These are phyloP conservation scores for Dicaeum eximium DNA, from an alignment of 2,113 vertebrate species.

Conservation along the genomic window DNA sequence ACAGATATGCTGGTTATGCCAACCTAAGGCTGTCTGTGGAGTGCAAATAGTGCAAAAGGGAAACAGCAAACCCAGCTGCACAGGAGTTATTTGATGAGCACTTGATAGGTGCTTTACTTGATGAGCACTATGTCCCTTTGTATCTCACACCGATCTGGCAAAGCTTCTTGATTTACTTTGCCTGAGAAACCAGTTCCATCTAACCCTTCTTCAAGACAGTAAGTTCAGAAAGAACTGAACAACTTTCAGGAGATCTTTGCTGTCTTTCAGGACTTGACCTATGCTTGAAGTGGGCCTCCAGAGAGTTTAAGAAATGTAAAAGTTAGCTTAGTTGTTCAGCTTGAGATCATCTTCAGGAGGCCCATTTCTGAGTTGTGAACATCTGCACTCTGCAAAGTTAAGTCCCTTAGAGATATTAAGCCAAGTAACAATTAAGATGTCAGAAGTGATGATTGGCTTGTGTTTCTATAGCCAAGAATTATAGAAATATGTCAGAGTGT, in stretches of 20 bases:
- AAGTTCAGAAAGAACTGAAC: neutral
- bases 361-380: neutral
- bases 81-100: neutral
- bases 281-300: neutral
- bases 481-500: neutral
- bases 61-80: neutral
- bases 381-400: neutral
- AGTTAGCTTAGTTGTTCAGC: neutral
- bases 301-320: neutral
- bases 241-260: neutral
- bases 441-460: neutral
- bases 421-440: slow-evolving; percentile 10
- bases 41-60: neutral
- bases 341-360: neutral
- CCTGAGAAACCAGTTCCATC: neutral
- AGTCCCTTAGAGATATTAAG: neutral
- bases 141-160: neutral
- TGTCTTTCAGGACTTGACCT: neutral
- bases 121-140: neutral
- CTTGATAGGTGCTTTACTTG: neutral
- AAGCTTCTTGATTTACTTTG: neutral
- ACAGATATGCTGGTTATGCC: neutral
- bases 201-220: neutral
- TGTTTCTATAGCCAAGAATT: neutral
- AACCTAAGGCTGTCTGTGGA: neutral